Conservation (phyloP, 2,113 vertebrate genomes). For the Globicephala melas region DNA sequence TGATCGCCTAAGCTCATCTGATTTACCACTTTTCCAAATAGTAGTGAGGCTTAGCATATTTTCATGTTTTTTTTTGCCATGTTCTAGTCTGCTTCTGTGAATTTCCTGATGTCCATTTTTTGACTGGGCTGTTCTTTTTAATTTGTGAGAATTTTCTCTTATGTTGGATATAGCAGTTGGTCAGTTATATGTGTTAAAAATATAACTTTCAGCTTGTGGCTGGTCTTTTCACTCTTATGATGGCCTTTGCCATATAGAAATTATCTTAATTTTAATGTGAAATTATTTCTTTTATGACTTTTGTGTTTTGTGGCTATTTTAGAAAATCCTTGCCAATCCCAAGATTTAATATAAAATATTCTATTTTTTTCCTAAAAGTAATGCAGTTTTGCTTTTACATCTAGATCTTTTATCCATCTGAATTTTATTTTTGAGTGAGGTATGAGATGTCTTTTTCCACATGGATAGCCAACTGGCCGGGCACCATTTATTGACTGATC, state of each 20-base stretch:
- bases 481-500: background rate
- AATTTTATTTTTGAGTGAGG: background rate
- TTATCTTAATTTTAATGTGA: background rate
- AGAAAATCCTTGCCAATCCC: slow-evolving; percentile 1
- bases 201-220: background rate
- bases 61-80: background rate
- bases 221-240: background rate
- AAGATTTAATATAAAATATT: background rate
- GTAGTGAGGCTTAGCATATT: background rate
- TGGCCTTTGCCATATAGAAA: background rate
- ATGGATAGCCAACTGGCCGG: background rate
- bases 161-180: background rate
- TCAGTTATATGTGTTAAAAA: background rate
- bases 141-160: background rate
- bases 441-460: background rate
- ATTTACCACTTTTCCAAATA: background rate
- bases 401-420: background rate
- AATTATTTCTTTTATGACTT: background rate
- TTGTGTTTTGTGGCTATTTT: background rate
- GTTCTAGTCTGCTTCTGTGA: background rate
- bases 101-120: background rate
- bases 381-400: background rate
- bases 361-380: background rate
- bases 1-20: background rate
- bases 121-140: background rate